These are phyloP conservation scores for Tinea pellionella DNA, from an alignment of 2,888 invertebrate genomes.

Conservation along the genomic window DNA sequence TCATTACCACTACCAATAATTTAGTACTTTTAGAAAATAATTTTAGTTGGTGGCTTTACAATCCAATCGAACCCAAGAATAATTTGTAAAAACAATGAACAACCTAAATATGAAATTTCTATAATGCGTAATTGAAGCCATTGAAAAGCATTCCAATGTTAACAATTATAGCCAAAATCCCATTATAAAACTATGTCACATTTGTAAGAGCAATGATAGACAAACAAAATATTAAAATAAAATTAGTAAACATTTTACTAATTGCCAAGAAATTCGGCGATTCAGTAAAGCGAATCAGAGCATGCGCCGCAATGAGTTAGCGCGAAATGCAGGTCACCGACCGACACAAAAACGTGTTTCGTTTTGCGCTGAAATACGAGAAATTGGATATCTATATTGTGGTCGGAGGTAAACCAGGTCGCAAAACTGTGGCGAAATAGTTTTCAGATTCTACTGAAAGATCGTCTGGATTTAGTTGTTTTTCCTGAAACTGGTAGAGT, in stretches of 20 bases:
- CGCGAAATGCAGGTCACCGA: constrained; percentile 45
- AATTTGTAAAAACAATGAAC: neutral
- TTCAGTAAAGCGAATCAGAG: constrained; percentile 22
- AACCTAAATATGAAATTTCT: neutral
- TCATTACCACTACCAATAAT: no score
- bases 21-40: no score
- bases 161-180: constrained; percentile 31
- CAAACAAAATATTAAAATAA: constrained; percentile 22
- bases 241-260: neutral
- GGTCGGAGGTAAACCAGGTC: constrained; percentile 8
- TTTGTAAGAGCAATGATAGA: constrained; percentile 25
- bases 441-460: neutral
- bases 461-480: neutral
- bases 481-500: neutral
- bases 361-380: constrained; percentile 34
- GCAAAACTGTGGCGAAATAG: neutral
- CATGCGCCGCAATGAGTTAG: constrained; percentile 22
- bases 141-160: neutral
- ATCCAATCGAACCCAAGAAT: neutral
- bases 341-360: constrained; percentile 32
- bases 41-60: no score
- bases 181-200: constrained; percentile 32
- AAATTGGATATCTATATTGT: constrained; percentile 23
- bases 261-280: constrained; percentile 25
- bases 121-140: neutral